Base-by-base conservation (phyloP, 2,113 vertebrate genomes). In the Psittacula cyanocephala region DNA sequence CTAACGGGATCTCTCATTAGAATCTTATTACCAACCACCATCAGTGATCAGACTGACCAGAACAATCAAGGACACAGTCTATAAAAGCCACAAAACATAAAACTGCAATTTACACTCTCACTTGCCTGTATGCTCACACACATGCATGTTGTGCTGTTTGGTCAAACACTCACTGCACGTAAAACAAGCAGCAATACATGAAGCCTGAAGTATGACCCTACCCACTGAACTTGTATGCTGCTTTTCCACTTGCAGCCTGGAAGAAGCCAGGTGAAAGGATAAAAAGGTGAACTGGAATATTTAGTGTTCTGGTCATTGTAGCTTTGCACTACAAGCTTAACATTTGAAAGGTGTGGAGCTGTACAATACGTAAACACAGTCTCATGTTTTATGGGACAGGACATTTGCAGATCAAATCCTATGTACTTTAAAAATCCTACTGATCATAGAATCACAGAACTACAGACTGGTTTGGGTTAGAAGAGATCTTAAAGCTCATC, bases 1-100 rank as follows among this genome's bases (percentile, higher is more conserved):
- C 39, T 88, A 91, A 93, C 5, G 41, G 11, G 37, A 31, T 65
- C 79, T 60, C 81, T 91, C 95, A 97, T 96, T 92, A 97, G 33
- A 95, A 91, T 31, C 47, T 72, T 41, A 84, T 88, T 69, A 93
- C 44, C 57, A 74, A 18, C 13, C 37, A 24, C 46, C 68, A 60
- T 6, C 49, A 47, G 47, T 17, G 55, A 72, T 52, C 44, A 43
- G 75, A 28, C 17, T 3, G 13, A 57, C 55, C 72, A 75, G 46
- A 62, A 18, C 33, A 37, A 35, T 1, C 4, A 23, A 63, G 64
- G 60, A 47, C 23, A 86, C 43, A 12, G 59, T 7, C 68, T 52
- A 62, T 6, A 59, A 62, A 55, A 70, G 25, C 23, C 57, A 12
- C 37, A 72, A n/a, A 19, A 5, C 31, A 7, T 50, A 37, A 44